phyloP scores from a whole-genome alignment of 1,140 invertebrate genomes.

The Halyomorpha halys region DNA sequence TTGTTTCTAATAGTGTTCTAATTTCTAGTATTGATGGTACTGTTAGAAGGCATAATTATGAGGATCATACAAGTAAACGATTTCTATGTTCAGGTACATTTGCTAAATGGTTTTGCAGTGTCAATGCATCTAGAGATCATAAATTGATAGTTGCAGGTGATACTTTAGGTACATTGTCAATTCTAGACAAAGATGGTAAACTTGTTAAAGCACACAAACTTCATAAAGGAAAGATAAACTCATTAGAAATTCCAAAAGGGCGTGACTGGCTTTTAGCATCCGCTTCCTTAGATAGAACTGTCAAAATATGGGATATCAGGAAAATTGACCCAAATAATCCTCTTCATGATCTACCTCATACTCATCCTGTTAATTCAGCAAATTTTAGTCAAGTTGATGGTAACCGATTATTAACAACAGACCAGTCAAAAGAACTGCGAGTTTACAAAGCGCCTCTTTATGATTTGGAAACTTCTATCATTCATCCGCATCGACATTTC shows the following conservation, averaged over 20 bases:
- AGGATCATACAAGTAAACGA: background rate
- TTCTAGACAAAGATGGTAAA: constrained; percentile 22
- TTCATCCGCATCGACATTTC: constrained; percentile 29
- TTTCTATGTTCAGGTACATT: background rate
- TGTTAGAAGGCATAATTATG: constrained; percentile 3
- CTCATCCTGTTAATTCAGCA: constrained; percentile 21
- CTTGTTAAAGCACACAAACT: constrained; percentile 12
- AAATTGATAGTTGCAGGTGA: constrained; percentile 21
- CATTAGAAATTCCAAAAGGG: constrained; percentile 20
- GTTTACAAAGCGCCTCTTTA: constrained; percentile 25
- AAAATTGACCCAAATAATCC: constrained; percentile 1
- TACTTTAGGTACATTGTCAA: constrained; percentile 16
- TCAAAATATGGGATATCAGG: constrained; percentile 28
- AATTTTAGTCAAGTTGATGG: constrained; percentile 27
- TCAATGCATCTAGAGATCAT: constrained; percentile 13
- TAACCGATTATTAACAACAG: constrained; percentile 27
- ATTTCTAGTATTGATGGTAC: constrained; percentile 24
- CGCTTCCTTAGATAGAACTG: constrained; percentile 25
- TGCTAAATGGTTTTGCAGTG: constrained; percentile 17
- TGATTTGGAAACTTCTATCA: constrained; percentile 23
- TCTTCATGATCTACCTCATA: constrained; percentile 21
- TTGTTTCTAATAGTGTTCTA: constrained; percentile 7
- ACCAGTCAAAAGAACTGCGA: constrained; percentile 25
- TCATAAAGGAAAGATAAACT: constrained; percentile 24
- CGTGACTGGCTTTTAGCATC: constrained; percentile 22